Evolutionary conservation across 1,140 invertebrate species (phyloP), one percentile per base, ranked within the genome.

Genomic region (Achroia grisella): DNA sequence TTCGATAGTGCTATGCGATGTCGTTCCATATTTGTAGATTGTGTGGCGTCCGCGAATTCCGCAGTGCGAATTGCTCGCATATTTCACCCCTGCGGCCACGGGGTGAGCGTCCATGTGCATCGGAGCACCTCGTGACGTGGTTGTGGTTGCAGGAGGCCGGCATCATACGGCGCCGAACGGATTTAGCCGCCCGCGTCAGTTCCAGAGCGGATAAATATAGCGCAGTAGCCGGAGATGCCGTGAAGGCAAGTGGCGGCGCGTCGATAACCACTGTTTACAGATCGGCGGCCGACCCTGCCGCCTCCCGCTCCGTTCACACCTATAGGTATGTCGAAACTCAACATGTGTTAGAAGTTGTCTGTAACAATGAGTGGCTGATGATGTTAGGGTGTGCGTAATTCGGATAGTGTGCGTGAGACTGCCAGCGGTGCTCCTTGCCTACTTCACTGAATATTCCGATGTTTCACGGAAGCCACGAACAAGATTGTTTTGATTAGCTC

Each of bases 211-310:
- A 79, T 83, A 83, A 79, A 80, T 80, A 79, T 83, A 83, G 79
- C 71, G 64, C 66, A 62, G 66, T 78, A 65, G 75, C 69, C 72
- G 68, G 64, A 70, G 74, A 75, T 77, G 73, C 71, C 68, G 62
- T 51, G 66, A 61, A 71, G 60, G 69, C 75, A 70, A 77, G 74
- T 74, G 72, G 69, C 72, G 71, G 74, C 69, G 64, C 71, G 71
- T 76, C 76, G 72, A 78, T 80, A 82, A 76, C 70, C 71, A 79
- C 74, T 80, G 78, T 79, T 83, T 80, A 83, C 74, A 80, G 72
- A 76, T 79, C 70, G 74, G 68, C 75, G 78, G 78, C 74, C 69
- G 68, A 59, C 69, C 69, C 71, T 78, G 75, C 74, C 74, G 72
- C 69, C 71, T 79, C 72, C 65, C 76, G 76, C 76, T 74, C 71